Percentiles rank a stretch among this genome's conserved stretches.
Conservation (phyloP, 1,140 invertebrate genomes). For the Schlechtendalia chinensis region DNA sequence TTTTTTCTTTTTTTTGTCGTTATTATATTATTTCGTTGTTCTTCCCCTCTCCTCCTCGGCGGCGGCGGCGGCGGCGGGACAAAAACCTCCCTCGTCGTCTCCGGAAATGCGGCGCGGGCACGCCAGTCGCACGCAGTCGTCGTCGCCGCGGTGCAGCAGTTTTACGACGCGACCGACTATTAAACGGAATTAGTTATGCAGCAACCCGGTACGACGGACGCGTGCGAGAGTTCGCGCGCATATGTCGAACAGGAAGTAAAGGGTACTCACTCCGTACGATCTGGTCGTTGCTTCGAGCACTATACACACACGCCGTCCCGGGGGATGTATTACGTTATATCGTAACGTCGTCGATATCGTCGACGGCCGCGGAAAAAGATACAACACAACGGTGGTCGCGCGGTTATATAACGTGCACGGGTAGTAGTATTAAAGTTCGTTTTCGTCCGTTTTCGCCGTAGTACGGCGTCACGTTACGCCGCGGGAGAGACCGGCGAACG, state of each 20-base stretch:
- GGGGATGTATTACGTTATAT: background rate
- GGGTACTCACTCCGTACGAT: slow-evolving; percentile 8
- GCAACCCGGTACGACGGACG: slow-evolving; percentile 25
- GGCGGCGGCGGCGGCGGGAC: too few species aligned
- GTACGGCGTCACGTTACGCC: too few species aligned
- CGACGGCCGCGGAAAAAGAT: background rate
- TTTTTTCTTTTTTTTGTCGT: background rate
- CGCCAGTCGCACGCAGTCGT: background rate
- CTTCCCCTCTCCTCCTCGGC: background rate
- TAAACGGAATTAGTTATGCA: slow-evolving; percentile 50
- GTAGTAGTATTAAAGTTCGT: too few species aligned
- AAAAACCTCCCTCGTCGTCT: slow-evolving; percentile 8
- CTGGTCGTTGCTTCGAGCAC: too few species aligned
- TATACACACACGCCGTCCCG: background rate
- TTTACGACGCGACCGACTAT: slow-evolving; percentile 35
- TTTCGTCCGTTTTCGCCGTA: too few species aligned
- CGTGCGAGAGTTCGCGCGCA: background rate
- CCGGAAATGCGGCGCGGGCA: slow-evolving; percentile 22
- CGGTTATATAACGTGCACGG: background rate
- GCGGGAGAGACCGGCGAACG: too few species aligned
- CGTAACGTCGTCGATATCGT: background rate
- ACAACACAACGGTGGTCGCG: slow-evolving; percentile 21
- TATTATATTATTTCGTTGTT: background rate
- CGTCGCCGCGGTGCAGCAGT: background rate
- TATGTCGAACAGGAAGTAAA: slow-evolving; percentile 49